Evolutionary conservation across 2,797 vertebrate genomes (phyloP).

Genomic region (Alosa sapidissima): DNA sequence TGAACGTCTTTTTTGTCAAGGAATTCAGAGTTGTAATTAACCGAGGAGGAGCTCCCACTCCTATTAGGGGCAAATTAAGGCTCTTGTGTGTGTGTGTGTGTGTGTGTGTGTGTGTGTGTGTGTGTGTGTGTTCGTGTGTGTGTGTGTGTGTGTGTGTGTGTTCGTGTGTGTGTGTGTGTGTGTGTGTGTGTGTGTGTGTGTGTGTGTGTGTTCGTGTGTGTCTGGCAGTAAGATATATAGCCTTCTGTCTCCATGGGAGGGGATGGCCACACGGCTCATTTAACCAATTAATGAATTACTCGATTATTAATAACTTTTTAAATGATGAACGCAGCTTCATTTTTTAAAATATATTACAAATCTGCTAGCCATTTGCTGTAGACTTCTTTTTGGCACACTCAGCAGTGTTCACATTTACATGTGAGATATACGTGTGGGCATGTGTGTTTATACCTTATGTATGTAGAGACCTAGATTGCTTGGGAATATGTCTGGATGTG

Average conservation of each 20-base stretch:
- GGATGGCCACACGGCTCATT: slow-evolving; percentile 15
- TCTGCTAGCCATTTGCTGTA: neutral
- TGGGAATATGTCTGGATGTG: slow-evolving; percentile 24
- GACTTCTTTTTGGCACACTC: neutral
- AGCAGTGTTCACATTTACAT: slow-evolving; percentile 12
- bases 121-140: slow-evolving; percentile 7
- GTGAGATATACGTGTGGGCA: slow-evolving; percentile 20
- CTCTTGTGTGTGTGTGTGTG: slow-evolving; percentile 7
- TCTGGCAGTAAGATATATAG: slow-evolving; percentile 16
- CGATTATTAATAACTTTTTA: slow-evolving; percentile 23
- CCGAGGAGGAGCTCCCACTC: neutral
- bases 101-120: slow-evolving; percentile 15
- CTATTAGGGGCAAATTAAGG: slow-evolving; percentile 4
- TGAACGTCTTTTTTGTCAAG: neutral
- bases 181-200: slow-evolving; percentile 21
- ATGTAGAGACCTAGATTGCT: slow-evolving; percentile 14
- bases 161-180: slow-evolving; percentile 16
- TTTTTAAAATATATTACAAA: neutral
- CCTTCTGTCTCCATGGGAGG: neutral
- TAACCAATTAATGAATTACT: slow-evolving; percentile 26
- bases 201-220: slow-evolving; percentile 7
- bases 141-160: slow-evolving; percentile 20
- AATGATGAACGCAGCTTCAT: slow-evolving; percentile 14
- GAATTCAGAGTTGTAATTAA: neutral
- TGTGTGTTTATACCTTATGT: slow-evolving; percentile 21